Percentiles rank a stretch among this genome's conserved stretches.
Evolutionary conservation across 2,888 invertebrate species (phyloP).

Genomic region (Idaea dimidiata): DNA sequence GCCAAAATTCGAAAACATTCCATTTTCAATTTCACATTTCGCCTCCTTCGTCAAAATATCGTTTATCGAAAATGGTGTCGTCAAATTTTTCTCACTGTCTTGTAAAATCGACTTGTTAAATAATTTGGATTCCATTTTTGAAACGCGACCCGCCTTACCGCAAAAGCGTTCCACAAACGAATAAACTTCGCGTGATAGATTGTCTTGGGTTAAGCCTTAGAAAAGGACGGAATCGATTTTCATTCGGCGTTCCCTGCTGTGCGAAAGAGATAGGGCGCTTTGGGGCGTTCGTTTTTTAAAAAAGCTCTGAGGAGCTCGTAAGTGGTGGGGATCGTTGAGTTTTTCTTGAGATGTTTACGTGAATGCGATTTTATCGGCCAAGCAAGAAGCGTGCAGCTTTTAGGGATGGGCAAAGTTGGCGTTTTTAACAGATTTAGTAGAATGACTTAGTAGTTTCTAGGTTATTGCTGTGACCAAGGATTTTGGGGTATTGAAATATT

Average conservation of each 20-base stretch:
- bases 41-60: conserved; percentile 84
- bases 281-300: conserved; percentile 71
- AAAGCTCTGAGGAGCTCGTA: conserved; percentile 72
- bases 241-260: conserved; percentile 14
- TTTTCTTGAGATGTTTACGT: conserved; percentile 80
- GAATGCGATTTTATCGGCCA: conserved; percentile 74
- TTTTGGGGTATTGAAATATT: too few species aligned
- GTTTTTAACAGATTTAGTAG: conserved; percentile 6
- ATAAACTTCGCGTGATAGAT: conserved; percentile 77
- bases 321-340: conserved; percentile 79
- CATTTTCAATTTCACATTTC: conserved; percentile 69
- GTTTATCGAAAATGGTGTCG: conserved; percentile 87
- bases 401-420: conserved; percentile 48
- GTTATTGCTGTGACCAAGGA: too few species aligned
- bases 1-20: conserved; percentile 69
- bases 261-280: conserved; percentile 48
- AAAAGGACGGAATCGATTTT: conserved; percentile 49
- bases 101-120: conserved; percentile 59
- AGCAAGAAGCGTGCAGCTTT: conserved; percentile 54
- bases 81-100: conserved; percentile 70
- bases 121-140: conserved; percentile 69
- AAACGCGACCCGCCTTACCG: conserved; percentile 65
- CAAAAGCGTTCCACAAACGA: conserved; percentile 77
- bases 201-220: conserved; percentile 74
- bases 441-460: too few species aligned